Conservation (phyloP, 2,888 invertebrate genomes). For the Hyles lineata region DNA sequence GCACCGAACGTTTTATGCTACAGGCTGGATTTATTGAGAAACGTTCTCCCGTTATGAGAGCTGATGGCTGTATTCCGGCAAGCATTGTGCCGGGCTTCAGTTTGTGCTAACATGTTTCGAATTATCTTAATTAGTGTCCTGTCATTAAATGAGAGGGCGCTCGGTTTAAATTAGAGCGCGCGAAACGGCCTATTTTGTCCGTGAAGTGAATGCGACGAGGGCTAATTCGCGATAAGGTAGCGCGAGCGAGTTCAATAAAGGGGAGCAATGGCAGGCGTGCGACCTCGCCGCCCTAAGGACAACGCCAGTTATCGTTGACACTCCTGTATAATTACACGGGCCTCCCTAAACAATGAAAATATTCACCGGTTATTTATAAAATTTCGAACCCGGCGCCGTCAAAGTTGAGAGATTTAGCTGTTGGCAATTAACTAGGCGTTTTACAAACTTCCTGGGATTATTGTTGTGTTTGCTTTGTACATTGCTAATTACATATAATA, state of each 20-base stretch:
- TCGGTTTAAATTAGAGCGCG: conserved; percentile 76
- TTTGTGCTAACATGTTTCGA: conserved; percentile 67
- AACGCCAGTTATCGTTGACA: conserved; percentile 66
- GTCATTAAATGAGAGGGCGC: conserved; percentile 69
- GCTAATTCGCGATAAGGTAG: conserved; percentile 79
- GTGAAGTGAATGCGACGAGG: conserved; percentile 74
- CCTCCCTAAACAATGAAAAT: conserved; percentile 33
- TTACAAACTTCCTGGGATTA: conserved; percentile 41
- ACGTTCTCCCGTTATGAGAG: neutral
- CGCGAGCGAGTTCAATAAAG: conserved; percentile 71
- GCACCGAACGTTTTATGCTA: neutral
- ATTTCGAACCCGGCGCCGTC: conserved; percentile 29
- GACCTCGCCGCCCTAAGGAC: conserved; percentile 59
- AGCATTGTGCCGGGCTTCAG: conserved; percentile 17
- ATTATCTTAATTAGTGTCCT: conserved; percentile 79
- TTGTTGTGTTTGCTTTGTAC: neutral
- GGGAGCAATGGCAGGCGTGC: conserved; percentile 69
- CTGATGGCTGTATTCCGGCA: conserved; percentile 10
- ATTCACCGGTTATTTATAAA: conserved; percentile 36
- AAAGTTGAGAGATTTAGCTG: conserved; percentile 34
- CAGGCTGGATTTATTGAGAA: neutral
- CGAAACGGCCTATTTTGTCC: conserved; percentile 73
- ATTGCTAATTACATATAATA: conserved; percentile 2
- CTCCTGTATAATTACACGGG: conserved; percentile 45
- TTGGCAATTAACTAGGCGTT: conserved; percentile 41